Conservation (phyloP, 2,797 vertebrate genomes). For the Sebastiscus tertius region DNA sequence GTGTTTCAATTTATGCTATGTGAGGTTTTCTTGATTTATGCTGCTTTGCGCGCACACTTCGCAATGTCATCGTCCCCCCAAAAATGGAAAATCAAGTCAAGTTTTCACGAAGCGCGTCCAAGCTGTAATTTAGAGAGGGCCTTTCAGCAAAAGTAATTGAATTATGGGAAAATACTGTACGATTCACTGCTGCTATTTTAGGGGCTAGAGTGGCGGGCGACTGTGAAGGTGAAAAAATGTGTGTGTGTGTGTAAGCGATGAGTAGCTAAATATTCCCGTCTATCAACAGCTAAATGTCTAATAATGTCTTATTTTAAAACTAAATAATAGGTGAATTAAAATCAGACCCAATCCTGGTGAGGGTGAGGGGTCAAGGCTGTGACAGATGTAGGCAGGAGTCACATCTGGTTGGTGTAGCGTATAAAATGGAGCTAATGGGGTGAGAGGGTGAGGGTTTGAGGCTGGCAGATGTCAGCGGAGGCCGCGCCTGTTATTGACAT, state of each 20-base stretch:
- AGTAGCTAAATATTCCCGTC: neutral
- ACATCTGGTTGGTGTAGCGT: constrained; percentile 66
- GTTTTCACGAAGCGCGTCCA: constrained; percentile 27
- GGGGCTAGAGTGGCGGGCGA: neutral
- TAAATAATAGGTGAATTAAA: constrained; percentile 10
- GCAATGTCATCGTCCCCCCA: constrained; percentile 25
- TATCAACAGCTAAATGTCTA: neutral
- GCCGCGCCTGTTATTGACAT: constrained; percentile 75
- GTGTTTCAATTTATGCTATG: constrained; percentile 63
- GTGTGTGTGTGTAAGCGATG: neutral
- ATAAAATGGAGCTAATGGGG: constrained; percentile 65
- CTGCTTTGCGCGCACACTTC: constrained; percentile 19
- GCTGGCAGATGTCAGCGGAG: constrained; percentile 76
- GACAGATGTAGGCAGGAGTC: constrained; percentile 65
- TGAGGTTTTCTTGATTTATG: constrained; percentile 60
- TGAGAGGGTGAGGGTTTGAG: constrained; percentile 63
- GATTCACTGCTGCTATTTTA: constrained; percentile 16
- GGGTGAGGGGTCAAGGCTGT: constrained; percentile 43
- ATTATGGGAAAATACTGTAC: constrained; percentile 17
- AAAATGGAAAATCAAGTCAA: constrained; percentile 34
- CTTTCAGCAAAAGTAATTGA: constrained; percentile 42
- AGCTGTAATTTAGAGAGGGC: constrained; percentile 44
- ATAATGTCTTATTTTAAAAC: neutral
- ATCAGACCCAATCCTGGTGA: neutral
- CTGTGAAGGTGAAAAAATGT: constrained; percentile 11